Evolutionary conservation across 2,888 invertebrate species (phyloP), one percentile per base, ranked within the genome.

Genomic region (Conchocele bisecta): DNA sequence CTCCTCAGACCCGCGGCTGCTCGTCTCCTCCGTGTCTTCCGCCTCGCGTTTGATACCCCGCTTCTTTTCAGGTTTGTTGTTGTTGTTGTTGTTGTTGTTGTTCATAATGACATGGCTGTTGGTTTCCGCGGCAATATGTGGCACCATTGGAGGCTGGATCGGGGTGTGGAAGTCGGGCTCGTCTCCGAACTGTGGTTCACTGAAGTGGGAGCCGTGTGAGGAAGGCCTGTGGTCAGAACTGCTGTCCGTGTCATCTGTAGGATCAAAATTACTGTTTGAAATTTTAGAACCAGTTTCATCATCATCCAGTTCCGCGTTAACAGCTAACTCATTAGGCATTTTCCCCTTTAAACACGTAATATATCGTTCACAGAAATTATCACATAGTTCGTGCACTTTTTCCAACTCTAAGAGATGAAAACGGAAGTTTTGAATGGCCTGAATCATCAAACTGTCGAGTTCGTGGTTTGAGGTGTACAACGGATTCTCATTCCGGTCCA

Each of bases 361-460:
- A 61, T 79, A 79, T 41, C 79, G 60, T 31, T 75, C 75, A 72
- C 79, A 79, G 48, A 79, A 79, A 50, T 75, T 79, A 69, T 79
- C 79, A 70, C 79, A 79, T 11, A 79, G 75, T 70, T 79, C 79
- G 59, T 79, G 79, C 63, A 79, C 79, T 64, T 79, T 79, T 70
- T 79, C 79, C 15, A 79, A 54, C 53, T 79, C 79, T 48, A 79
- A 50, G 39, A 79, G 65, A 64, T 79, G 79, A 70, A 75, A 79
- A 42, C 79, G 61, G 46, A 79, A 70, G 60, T 75, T 75, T 61
- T 79, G 79, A 26, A 75, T 75, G 33, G 75, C 75, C 61, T 79
- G 75, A 28, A 79, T 68, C 72, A 79, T 75, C 39, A 79, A 59
- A 61, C 59, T 67, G 65, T 79, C 79, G 17, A 72, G 20, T 56